Evolutionary conservation across 2,797 vertebrate species (phyloP).

Genomic region (Scarus forsteni): DNA sequence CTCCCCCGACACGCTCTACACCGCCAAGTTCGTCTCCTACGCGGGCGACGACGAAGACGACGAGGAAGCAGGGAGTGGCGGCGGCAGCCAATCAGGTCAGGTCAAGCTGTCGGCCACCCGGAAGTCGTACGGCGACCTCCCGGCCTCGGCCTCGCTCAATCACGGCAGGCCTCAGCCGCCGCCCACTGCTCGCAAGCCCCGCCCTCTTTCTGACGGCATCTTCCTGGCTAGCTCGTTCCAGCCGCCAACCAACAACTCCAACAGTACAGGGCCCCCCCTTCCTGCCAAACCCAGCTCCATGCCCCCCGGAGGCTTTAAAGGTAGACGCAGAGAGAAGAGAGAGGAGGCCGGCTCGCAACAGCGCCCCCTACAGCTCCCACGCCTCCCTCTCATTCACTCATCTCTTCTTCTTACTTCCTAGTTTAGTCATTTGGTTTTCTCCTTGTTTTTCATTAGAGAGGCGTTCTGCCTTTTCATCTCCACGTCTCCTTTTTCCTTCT

Average conservation of each 20-base stretch:
- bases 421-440: slow-evolving; percentile 51
- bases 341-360: slow-evolving; percentile 66
- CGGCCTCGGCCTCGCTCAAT: slow-evolving; percentile 78
- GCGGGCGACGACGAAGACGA: slow-evolving; percentile 94
- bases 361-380: slow-evolving; percentile 62
- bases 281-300: slow-evolving; percentile 88
- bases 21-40: slow-evolving; percentile 98
- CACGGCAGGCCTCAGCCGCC: slow-evolving; percentile 87
- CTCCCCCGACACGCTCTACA: slow-evolving; percentile 97
- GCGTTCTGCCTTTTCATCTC: slow-evolving; percentile 55
- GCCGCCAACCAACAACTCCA: slow-evolving; percentile 93
- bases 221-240: slow-evolving; percentile 95
- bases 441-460: slow-evolving; percentile 54
- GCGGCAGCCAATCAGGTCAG: slow-evolving; percentile 92
- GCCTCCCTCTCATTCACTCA: slow-evolving; percentile 71
- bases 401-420: slow-evolving; percentile 55
- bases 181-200: slow-evolving; percentile 90
- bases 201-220: slow-evolving; percentile 95
- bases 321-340: slow-evolving; percentile 86
- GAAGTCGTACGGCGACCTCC: slow-evolving; percentile 93
- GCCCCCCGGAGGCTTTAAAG: slow-evolving; percentile 87
- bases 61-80: slow-evolving; percentile 76
- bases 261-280: slow-evolving; percentile 93
- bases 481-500: slow-evolving; percentile 49
- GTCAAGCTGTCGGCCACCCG: slow-evolving; percentile 91